Evolutionary conservation across 2,113 vertebrate species (phyloP), one percentile per base, ranked within the genome.

Genomic region (Empidonax alnorum): DNA sequence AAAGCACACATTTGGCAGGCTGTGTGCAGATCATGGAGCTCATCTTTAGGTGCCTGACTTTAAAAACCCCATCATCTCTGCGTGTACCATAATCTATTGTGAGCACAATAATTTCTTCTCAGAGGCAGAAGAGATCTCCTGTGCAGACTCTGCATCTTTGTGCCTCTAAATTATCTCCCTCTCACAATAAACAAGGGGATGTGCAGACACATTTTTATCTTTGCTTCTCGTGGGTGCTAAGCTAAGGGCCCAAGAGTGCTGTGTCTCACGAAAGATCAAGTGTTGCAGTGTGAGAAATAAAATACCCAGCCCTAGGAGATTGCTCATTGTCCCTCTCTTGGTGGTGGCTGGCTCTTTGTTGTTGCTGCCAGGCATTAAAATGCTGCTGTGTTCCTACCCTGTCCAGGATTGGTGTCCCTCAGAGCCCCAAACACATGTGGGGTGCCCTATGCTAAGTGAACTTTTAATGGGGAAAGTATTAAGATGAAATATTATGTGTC

Each of bases 61-160:
- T 9, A 21, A 63, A 37, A 69, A 69, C 5, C 8, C 14, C n/a
- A 1, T 67, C 0, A 0, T 21, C 11, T 46, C 63, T 37, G 21
- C 22, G 13, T 8, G 35, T 55, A 15, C 46, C 28, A 7, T 9
- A 39, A 77, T 25, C 77, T 68, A 24, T 83, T 74, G 44, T 42
- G 52, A 67, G 66, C 41, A 10, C 59, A 35, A 9, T 6, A 35
- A 74, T 25, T 86, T 65, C 33, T 73, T 77, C 44, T 33, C 49
- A 63, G 66, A 55, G 72, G 68, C 52, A 78, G 49, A 33, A 80
- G 53, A 25, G 30, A 5, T 30, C 15, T 61, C 33, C 55, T 74
- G 24, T 9, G 46, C 81, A 85, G 72, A 41, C 65, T 44, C 71
- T 56, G 15, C 42, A 35, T 58, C 65, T 84, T 37, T 7, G 8